Percentiles rank a stretch among this genome's conserved stretches.
Evolutionary conservation across 30 jellyfish, hydroid and myxozoan species (phyloP).

Genomic region (Mastigias papua): DNA sequence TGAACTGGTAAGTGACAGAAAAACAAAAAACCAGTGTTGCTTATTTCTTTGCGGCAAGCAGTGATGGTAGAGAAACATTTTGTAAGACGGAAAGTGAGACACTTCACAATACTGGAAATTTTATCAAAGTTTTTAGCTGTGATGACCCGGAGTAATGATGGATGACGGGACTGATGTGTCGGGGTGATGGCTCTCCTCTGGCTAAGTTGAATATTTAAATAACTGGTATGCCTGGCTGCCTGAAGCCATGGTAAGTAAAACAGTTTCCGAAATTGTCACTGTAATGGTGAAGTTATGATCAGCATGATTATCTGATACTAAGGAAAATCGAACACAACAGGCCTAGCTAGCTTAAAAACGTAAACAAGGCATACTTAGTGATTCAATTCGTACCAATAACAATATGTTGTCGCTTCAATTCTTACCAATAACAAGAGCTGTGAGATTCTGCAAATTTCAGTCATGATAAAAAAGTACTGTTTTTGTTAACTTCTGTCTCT

Average conservation of each 20-base stretch:
- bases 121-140: neutral
- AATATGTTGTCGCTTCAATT: neutral
- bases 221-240: neutral
- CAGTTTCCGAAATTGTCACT: neutral
- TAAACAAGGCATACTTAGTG: neutral
- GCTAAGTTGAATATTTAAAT: neutral
- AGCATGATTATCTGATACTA: neutral
- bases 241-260: neutral
- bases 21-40: neutral
- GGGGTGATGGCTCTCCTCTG: neutral
- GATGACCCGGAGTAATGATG: neutral
- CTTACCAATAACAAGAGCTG: neutral
- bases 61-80: neutral
- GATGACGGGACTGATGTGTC: neutral
- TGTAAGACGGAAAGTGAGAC: neutral
- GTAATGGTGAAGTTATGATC: neutral
- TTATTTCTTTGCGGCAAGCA: neutral
- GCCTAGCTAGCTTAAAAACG: neutral
- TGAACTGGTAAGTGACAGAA: neutral
- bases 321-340: neutral
- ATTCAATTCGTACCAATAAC: neutral
- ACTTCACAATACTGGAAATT: neutral
- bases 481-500: constrained; percentile 1
- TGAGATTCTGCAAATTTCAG: neutral
- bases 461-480: constrained; percentile 13